A percentile compares a stretch with the other conserved stretches of the same genome.
Conservation (phyloP, 2,888 invertebrate genomes). For the Tetranychus piercei region DNA sequence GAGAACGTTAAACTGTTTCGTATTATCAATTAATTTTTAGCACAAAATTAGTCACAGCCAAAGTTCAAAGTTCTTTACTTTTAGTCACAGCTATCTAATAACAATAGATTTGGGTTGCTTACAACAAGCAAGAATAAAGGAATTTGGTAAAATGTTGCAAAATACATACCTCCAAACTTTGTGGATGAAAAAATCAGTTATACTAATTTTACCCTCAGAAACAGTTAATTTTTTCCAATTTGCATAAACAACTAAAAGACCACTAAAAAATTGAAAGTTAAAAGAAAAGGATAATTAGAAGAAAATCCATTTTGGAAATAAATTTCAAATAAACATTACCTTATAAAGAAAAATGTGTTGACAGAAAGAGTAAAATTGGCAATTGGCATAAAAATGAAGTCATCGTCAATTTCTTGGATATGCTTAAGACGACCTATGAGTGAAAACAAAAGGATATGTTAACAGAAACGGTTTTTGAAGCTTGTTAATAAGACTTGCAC, state of each 20-base stretch:
- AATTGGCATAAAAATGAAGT: constrained; percentile 25
- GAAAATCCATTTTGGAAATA: constrained; percentile 17
- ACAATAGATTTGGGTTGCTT: neutral
- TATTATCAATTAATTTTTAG: no score
- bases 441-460: neutral
- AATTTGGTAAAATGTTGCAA: neutral
- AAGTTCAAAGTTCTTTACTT: no score
- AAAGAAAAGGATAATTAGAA: constrained; percentile 1
- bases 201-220: constrained; percentile 25
- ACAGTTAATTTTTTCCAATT: constrained; percentile 32
- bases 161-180: constrained; percentile 22
- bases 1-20: no score
- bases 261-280: constrained; percentile 30
- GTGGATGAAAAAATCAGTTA: constrained; percentile 22
- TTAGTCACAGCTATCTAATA: no score
- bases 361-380: constrained; percentile 34
- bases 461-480: neutral
- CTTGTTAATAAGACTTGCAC: neutral
- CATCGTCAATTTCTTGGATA: constrained; percentile 11
- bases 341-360: constrained; percentile 35
- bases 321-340: constrained; percentile 27
- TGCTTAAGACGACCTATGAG: constrained; percentile 5
- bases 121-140: neutral
- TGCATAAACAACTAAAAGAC: constrained; percentile 32
- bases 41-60: no score